Percentiles rank a stretch among this genome's conserved stretches.
Conservation (phyloP, 2,797 vertebrate genomes). For the Pempheris klunzingeri region DNA sequence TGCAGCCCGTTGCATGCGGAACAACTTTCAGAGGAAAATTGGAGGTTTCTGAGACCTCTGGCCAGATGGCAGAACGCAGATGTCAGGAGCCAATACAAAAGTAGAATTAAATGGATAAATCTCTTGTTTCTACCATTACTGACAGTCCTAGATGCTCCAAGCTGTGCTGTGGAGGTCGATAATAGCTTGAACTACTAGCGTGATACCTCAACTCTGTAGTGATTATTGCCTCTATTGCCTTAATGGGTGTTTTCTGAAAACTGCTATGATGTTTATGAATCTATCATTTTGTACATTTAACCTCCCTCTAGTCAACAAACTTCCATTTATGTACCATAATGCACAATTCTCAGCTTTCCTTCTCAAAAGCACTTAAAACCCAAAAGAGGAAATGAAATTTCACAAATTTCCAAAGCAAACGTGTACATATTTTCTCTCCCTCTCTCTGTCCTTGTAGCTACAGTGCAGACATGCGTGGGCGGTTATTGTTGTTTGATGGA, state of each 20-base stretch:
- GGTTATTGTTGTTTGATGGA: slow-evolving; percentile 58
- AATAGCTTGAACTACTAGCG: slow-evolving; percentile 47
- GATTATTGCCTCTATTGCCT: slow-evolving; percentile 27
- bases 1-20: slow-evolving; percentile 25
- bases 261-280: slow-evolving; percentile 15
- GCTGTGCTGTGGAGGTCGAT: slow-evolving; percentile 47
- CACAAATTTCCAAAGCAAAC: slow-evolving; percentile 25
- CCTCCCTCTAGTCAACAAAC: slow-evolving; percentile 29
- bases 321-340: neutral
- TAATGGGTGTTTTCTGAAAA: slow-evolving; percentile 23
- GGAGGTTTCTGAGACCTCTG: slow-evolving; percentile 49
- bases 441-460: slow-evolving; percentile 11
- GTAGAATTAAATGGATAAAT: slow-evolving; percentile 84
- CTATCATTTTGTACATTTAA: slow-evolving; percentile 30
- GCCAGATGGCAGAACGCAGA: slow-evolving; percentile 72
- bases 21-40: slow-evolving; percentile 42
- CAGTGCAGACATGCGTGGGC: slow-evolving; percentile 57
- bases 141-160: slow-evolving; percentile 35
- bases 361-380: slow-evolving; percentile 16
- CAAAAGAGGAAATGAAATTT: neutral
- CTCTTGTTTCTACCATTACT: slow-evolving; percentile 67
- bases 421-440: neutral
- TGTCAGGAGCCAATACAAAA: slow-evolving; percentile 76
- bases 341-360: neutral
- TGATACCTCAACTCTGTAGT: slow-evolving; percentile 5